Base-by-base conservation (phyloP, 2,888 invertebrate genomes). In the Caenorhabditis becei region DNA sequence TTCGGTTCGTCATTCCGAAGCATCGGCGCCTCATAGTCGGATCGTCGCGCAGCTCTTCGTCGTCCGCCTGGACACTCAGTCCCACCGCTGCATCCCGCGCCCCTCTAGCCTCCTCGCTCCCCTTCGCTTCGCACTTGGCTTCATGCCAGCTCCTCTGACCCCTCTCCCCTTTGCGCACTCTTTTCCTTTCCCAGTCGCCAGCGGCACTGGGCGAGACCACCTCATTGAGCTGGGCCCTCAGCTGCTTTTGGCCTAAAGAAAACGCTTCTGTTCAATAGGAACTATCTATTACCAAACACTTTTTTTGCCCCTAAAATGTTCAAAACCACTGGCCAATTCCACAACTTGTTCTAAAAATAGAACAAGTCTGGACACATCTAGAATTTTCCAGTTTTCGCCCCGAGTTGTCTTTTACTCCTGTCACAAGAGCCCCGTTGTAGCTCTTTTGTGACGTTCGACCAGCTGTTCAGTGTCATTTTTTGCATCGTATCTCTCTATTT, bases 381-480 rank as follows among this genome's bases (percentile, higher is more conserved):
- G 2, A 10, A 41, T 10, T 41, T 41, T 41, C 14, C 41, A 32
- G 32, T 32, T 28, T 56, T 16, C 8, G 4, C 32, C 24, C 18
- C 18, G 4, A 41, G 5, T 4, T 10, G 1, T 11, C 24, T 41
- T 24, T 59, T 16, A 14, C 41, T 7, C 35, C 56, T 16, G 35
- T 28, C 51, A 8, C 37, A 41, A 28, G 11, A 28, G 11, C 65
- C 58, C 59, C 24, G 51, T 16, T 26, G 74, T 59, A 51, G 24
- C 59, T 66, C 32, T 44, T 37, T 49, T 51, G 47, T 66, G 65
- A 65, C 59, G 65, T 74, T 74, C 74, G 23, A 51, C 59, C 74
- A 74, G 74, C 74, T 74, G 74, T 74, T 74, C 74, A 53, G 65
- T 74, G 51, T 74, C 63, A 58, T 74, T 74, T 74, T 74, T 74